These are phyloP conservation scores for Cassiopea xamachana DNA, from an alignment of 30 jellyfish, hydroid and myxozoan species.

Conservation along the genomic window DNA sequence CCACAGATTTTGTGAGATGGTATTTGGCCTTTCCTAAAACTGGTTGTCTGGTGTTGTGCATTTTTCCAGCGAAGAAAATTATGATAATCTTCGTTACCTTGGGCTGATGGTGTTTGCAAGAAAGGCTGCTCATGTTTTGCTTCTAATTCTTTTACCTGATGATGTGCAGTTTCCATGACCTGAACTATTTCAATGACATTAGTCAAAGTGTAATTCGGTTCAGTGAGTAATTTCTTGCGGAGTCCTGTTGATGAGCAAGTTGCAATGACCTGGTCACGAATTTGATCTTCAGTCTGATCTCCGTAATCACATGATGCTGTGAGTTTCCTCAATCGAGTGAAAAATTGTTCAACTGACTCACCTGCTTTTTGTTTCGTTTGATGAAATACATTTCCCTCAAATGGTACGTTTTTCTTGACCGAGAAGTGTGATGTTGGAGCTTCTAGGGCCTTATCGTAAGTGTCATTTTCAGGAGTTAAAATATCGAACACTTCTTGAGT, in stretches of 20 bases:
- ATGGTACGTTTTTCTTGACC: not conserved
- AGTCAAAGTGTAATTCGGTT: not conserved
- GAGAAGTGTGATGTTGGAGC: not conserved
- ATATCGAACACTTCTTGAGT: not conserved
- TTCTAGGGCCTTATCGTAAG: not conserved
- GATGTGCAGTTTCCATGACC: conserved; percentile 4
- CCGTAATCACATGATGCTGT: not conserved
- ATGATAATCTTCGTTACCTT: not conserved
- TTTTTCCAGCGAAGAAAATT: too few relatives aligned
- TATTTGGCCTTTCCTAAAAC: not conserved
- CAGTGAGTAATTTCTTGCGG: not conserved
- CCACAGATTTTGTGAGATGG: too few relatives aligned
- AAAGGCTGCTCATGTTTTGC: not conserved
- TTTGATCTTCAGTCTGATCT: conserved; percentile 17
- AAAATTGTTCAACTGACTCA: not conserved
- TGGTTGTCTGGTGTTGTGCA: too few relatives aligned
- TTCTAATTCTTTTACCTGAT: conserved; percentile 3
- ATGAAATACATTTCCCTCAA: not conserved
- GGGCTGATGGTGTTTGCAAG: conserved; percentile 9
- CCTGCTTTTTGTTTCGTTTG: not conserved
- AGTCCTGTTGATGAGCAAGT: conserved; percentile 22
- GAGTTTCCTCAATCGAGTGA: not conserved
- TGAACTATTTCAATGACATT: not conserved
- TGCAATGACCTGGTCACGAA: conserved; percentile 12
- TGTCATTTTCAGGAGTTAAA: not conserved